Conservation (phyloP, 2,113 vertebrate genomes). For the Candoia aspera region DNA sequence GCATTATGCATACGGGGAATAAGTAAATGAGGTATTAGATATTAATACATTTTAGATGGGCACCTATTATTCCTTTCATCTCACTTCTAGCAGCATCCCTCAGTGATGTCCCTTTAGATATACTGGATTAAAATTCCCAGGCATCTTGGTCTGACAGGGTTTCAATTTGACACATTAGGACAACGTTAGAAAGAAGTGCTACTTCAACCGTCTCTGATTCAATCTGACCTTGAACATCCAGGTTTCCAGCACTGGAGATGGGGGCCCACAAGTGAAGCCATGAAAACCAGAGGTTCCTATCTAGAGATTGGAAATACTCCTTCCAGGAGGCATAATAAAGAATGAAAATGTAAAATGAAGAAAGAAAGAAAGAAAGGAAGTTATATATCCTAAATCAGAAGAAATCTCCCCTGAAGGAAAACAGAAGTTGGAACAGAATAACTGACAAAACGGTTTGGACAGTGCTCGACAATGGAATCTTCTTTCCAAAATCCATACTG, state of each 20-base stretch:
- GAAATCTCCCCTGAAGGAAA: background rate
- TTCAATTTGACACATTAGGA: background rate
- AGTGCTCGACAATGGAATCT: background rate
- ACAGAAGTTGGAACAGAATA: background rate
- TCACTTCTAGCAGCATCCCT: background rate
- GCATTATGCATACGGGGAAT: background rate
- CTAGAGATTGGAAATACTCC: background rate
- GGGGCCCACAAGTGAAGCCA: no score
- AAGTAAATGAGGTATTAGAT: background rate
- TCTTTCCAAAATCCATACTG: background rate
- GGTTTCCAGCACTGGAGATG: background rate
- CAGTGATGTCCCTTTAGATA: background rate
- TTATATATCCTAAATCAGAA: background rate
- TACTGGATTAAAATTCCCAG: background rate
- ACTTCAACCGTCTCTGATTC: background rate
- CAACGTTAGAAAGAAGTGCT: background rate
- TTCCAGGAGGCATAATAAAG: background rate
- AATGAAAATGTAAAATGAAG: background rate
- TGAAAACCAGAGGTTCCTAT: background rate
- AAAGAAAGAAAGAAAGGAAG: background rate
- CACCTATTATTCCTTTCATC: accelerated
- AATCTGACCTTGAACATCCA: background rate
- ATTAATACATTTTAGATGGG: background rate
- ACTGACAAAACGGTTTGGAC: background rate
- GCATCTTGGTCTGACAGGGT: background rate